Evolutionary conservation across 2,888 invertebrate species (phyloP).

Genomic region (Hanleya hanleyi): DNA sequence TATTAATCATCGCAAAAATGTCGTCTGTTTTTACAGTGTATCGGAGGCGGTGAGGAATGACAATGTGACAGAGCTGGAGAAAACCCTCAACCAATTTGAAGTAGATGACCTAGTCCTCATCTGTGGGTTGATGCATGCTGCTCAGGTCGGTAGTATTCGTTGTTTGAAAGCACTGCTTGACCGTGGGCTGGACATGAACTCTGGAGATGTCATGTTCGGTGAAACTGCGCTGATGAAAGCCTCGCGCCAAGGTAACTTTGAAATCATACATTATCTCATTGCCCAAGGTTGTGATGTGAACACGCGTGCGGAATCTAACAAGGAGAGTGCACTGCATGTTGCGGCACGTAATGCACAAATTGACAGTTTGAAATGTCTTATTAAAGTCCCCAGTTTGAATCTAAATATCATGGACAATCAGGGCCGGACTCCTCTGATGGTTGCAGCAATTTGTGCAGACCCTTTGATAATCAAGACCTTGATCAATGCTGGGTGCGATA

Average conservation of each 20-base stretch:
- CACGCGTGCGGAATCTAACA: neutral
- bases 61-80: neutral
- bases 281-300: neutral
- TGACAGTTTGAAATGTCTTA: neutral
- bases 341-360: neutral
- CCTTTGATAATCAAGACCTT: neutral
- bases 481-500: neutral
- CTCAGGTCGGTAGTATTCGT: constrained; percentile 6
- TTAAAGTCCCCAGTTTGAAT: neutral
- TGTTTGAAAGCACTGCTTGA: neutral
- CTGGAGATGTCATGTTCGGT: constrained; percentile 5
- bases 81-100: neutral
- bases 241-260: neutral
- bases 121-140: constrained; percentile 8
- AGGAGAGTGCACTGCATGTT: neutral
- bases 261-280: neutral
- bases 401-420: constrained; percentile 4
- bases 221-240: constrained; percentile 10
- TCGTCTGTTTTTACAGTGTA: neutral
- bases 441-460: constrained; percentile 7
- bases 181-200: neutral
- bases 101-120: constrained; percentile 2
- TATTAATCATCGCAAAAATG: neutral
- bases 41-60: constrained; percentile 5
- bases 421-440: neutral